Base-by-base conservation (phyloP, 2,797 vertebrate genomes). In the Knipowitschia caucasica region DNA sequence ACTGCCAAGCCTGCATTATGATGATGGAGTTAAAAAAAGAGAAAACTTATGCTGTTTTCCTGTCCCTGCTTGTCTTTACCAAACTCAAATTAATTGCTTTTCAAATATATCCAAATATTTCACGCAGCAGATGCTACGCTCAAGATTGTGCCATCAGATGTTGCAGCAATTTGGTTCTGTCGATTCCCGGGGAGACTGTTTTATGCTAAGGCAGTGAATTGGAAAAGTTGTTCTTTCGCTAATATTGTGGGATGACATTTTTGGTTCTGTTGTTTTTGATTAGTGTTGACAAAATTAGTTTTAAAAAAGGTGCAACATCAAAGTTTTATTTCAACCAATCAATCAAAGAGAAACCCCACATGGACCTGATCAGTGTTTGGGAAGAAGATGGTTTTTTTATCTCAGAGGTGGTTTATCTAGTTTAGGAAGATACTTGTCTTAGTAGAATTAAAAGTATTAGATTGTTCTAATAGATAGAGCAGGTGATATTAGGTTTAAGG, bases 111-210 rank as follows among this genome's bases (percentile, higher is more conserved):
- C 11, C 4, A 7, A 23, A 33, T 33, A 21, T 49, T 49, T 6
- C 34, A 12, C 34, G 6, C 1, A 49, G 12, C 46, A 49, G 46
- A 49, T 49, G 46, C 30, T 34, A 9, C n/a, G 46, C 29, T 33
- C 46, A 49, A n/a, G 46, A 49, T 33, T 11, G 46, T 9, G 20
- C 12, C 20, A 30, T 49, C 46, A 49, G 46, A 30, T 34, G 46
- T 23, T 33, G 46, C 46, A 21, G 46, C 30, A 49, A n/a, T 33
- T 49, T 33, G 34, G 18, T 34, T 49, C 3, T 18, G 27, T 18
- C 17, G 18, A 21, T 47, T 23, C 46, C 45, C 14, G 27, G n/a
- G 2, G 45, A 47, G 45, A 47, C 42, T 31, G 4, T 11, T 29
- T 20, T 20, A 31, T 11, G 9, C 27, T 2, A 33, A 49, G 15